These are phyloP conservation scores for Tympanuchus pallidicinctus DNA, from an alignment of 2,113 vertebrate genomes.

Conservation along the genomic window DNA sequence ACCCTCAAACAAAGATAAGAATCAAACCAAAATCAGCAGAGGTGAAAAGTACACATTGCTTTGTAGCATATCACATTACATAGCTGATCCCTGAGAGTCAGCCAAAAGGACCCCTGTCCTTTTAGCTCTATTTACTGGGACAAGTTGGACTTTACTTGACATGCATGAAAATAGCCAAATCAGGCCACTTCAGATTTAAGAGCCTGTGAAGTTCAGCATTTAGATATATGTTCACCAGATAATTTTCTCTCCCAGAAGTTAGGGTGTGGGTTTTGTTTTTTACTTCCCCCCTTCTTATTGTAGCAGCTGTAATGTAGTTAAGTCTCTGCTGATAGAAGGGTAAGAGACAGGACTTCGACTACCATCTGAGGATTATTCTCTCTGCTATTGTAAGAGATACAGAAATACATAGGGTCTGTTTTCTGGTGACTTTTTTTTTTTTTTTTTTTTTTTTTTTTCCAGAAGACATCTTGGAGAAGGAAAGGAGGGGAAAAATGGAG, in stretches of 20 bases:
- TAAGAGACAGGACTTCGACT: neutral
- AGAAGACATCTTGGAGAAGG: conserved; percentile 1
- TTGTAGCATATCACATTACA: neutral
- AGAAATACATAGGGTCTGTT: neutral
- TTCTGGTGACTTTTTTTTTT: neutral
- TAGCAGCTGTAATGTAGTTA: neutral
- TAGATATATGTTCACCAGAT: neutral
- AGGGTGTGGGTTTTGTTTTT: neutral
- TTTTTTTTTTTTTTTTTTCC: neutral
- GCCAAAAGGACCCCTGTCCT: neutral
- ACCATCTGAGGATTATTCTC: neutral
- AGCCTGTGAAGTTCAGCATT: neutral
- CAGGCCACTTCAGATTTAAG: neutral
- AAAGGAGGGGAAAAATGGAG: conserved; percentile 12
- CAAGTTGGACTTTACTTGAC: neutral
- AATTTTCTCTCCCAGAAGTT: neutral
- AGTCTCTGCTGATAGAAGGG: neutral
- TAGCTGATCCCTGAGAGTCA: neutral
- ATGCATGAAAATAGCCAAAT: neutral
- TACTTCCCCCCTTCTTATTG: neutral
- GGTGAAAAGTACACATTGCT: neutral
- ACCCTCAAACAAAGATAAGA: neutral
- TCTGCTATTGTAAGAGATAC: neutral
- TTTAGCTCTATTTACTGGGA: neutral
- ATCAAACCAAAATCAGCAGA: conserved; percentile 12